Percentiles rank a stretch among this genome's conserved stretches.
Evolutionary conservation across 2,797 vertebrate genomes (phyloP).

Genomic region (Clamator glandarius): DNA sequence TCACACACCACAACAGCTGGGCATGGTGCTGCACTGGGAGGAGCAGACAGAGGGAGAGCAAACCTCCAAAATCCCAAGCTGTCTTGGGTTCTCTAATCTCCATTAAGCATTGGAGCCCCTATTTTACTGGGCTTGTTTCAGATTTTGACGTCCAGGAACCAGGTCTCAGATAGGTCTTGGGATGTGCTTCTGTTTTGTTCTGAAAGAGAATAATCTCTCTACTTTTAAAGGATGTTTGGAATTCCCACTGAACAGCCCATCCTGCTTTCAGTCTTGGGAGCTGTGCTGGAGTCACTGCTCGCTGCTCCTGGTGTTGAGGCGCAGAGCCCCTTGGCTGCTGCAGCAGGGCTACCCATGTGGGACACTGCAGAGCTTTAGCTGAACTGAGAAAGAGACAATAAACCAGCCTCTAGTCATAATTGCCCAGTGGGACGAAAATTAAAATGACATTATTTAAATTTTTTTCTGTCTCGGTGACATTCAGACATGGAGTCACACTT

Average conservation of each 20-base stretch:
- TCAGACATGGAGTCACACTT: not conserved
- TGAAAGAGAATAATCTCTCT: not conserved
- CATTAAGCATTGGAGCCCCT: not conserved
- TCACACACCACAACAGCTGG: accelerated
- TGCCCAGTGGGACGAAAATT: not conserved
- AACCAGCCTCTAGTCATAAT: not conserved
- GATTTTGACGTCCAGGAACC: not conserved
- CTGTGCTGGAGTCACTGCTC: not conserved
- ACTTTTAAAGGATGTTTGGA: not conserved
- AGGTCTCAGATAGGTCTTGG: not conserved
- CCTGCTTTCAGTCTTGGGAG: not conserved
- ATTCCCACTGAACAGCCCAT: not conserved
- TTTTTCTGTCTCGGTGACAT: conserved; percentile 1
- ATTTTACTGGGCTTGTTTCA: not conserved
- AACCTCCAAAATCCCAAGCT: not conserved
- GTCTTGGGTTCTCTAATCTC: not conserved
- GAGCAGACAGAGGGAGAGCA: accelerated
- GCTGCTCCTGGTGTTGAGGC: not conserved
- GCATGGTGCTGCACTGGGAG: accelerated
- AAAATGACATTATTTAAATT: conserved; percentile 6
- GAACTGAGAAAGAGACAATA: not conserved
- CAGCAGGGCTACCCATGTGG: not conserved
- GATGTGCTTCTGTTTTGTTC: not conserved
- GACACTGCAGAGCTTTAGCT: not conserved
- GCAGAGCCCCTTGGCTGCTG: not conserved